These are phyloP conservation scores for Balanococcus diminutus DNA, from an alignment of 2,888 invertebrate species.

Conservation along the genomic window DNA sequence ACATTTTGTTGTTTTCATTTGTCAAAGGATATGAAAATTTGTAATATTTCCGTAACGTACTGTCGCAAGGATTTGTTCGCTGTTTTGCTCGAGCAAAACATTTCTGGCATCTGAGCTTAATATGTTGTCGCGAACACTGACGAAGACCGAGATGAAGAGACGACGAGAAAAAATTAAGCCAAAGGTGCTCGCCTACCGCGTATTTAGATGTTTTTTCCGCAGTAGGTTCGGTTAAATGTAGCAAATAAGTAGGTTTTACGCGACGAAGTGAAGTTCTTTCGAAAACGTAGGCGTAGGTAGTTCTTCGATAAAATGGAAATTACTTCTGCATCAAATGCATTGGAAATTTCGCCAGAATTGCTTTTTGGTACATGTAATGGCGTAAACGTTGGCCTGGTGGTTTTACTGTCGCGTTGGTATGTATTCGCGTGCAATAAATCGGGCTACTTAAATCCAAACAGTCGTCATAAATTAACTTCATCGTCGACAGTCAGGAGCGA, in stretches of 20 bases:
- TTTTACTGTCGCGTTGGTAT: neutral
- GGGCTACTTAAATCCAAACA: neutral
- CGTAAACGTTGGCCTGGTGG: neutral
- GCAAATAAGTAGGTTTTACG: neutral
- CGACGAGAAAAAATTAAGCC: neutral
- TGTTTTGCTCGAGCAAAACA: too few relatives aligned
- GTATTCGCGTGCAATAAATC: neutral
- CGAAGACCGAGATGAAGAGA: neutral
- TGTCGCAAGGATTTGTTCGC: too few relatives aligned
- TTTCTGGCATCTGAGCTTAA: too few relatives aligned
- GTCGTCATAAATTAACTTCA: neutral
- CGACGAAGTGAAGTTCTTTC: neutral
- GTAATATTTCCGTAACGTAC: too few relatives aligned
- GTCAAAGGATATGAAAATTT: too few relatives aligned
- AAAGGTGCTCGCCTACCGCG: too few relatives aligned
- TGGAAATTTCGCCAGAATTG: neutral
- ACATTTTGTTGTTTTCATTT: too few relatives aligned
- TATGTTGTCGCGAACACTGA: neutral
- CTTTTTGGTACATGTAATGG: neutral
- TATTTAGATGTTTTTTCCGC: neutral
- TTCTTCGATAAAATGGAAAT: conserved; percentile 7
- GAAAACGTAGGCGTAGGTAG: neutral
- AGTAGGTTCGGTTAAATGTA: neutral
- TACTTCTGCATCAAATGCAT: neutral
- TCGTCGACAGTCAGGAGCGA: neutral